Conservation (phyloP, 2,113 vertebrate genomes). For the Peromyscus maniculatus region DNA sequence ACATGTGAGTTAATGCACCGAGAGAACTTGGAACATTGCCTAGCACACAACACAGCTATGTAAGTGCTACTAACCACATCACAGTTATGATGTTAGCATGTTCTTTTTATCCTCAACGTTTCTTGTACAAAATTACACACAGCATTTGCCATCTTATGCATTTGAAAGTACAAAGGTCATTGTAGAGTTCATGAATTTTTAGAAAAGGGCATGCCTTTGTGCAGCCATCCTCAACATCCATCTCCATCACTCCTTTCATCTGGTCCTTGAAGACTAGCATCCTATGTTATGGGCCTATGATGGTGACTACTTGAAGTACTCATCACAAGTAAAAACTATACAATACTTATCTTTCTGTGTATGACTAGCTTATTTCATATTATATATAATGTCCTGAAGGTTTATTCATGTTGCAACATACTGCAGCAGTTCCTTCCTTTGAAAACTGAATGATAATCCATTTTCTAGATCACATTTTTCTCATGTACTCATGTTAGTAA, state of each 20-base stretch:
- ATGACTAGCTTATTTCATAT: neutral
- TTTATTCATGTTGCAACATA: neutral
- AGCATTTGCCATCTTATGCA: neutral
- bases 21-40: constrained; percentile 17
- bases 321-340: constrained; percentile 2
- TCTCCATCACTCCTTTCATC: neutral
- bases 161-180: neutral
- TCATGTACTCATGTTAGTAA: neutral
- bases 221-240: neutral
- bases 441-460: neutral
- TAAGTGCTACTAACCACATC: neutral
- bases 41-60: neutral
- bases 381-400: neutral
- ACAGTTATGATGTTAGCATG: neutral
- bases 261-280: neutral
- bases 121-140: neutral
- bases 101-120: neutral
- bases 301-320: neutral
- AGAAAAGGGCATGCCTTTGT: neutral
- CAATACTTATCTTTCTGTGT: neutral
- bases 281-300: neutral
- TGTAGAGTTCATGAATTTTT: neutral
- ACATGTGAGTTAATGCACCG: neutral
- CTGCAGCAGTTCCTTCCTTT: neutral
- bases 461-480: neutral